Evolutionary conservation across 2,888 invertebrate species (phyloP), one percentile per base, ranked within the genome.

Genomic region (Rhopalosiphum nymphaeae): DNA sequence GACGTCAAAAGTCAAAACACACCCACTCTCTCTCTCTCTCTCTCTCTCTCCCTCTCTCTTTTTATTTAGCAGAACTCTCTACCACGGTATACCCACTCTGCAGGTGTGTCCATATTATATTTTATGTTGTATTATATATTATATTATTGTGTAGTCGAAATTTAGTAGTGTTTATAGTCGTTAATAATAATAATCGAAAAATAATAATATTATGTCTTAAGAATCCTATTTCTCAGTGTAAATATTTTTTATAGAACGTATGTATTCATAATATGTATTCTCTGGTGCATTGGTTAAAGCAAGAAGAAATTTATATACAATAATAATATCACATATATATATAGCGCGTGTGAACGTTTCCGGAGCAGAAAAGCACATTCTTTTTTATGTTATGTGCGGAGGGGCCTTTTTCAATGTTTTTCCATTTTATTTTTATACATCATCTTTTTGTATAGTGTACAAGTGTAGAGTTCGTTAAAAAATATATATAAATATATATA

Each of bases 381-480:
- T 46, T 78, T 89, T 93, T 53, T 67, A 44, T 44, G 29, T 91
- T 84, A 29, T 93, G 94, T 94, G 86, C 94, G 94, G 94, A 94
- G 94, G 94, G 94, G 94, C 94, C 94, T 94, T 94, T 93, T 94
- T 91, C 94, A 53, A 91, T 67, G 86, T 85, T 94, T 92, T 92
- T 92, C 84, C 46, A 78, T 89, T 93, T 91, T 94, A 94, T 94
- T 91, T 94, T 91, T 94, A 91, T 94, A 94, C 91, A 88, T 93
- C 88, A 49, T 91, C 86, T 90, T 94, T 94, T 91, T 94, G 94
- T 94, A 94, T 94, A 94, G 94, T 94, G 90, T 94, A 94, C 94
- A 94, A 94, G 94, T 94, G 94, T 94, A 94, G 94, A 94, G 90
- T 91, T 94, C 86, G 94, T 94, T 94, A 89, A 86, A 61, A 78